Base-by-base conservation (phyloP, 2,888 invertebrate species). In the Mechanitis mazaeus region DNA sequence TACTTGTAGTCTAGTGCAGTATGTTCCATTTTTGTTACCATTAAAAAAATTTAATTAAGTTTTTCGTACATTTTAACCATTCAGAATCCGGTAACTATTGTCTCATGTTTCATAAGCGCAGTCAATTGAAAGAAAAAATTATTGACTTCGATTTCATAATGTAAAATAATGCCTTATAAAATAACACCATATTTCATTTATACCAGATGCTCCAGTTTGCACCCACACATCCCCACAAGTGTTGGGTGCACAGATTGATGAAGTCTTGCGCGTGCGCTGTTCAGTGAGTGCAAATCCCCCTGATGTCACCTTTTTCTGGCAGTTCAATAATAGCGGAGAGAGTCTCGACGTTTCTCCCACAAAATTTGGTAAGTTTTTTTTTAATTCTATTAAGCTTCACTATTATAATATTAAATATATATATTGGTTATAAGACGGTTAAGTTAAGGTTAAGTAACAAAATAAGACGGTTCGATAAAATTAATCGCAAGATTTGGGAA, bases 261-360 rank as follows among this genome's bases (percentile, higher is more conserved):
- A 97, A 78, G 93, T 94, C 2, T 91, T 96, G 65, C 93, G 93
- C 66, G 94, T 96, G 63, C 92, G 94, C n/a, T 97, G 97, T 80
- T 95, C 96, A 69, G 96, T 97, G 64, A 95, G 96, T 38, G 96
- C 97, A 42, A 96, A 96, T 84, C 97, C 97, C 0, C 93, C 93
- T 65, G 95, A 95, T 75, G 95, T 97, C 69, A 94, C 93, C 61
- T 97, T 97, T 84, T 93, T 94, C 73, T 97, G 97, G 97, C 95
- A 96, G 76, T 96, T 97, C 85, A 97, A 96, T 81, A 96, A 96
- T 79, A 96, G 96, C 73, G 96, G 96, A 12, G 96, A 96, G 78
- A 95, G 94, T 76, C 93, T 95, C 69, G 95, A 95, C 74, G 94
- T 95, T 1, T 93, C 95, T 3, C 94, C 95, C 3, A 92, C 87